Evolutionary conservation across 2,113 vertebrate species (phyloP), one percentile per base, ranked within the genome.

Genomic region (Rhea americana): DNA sequence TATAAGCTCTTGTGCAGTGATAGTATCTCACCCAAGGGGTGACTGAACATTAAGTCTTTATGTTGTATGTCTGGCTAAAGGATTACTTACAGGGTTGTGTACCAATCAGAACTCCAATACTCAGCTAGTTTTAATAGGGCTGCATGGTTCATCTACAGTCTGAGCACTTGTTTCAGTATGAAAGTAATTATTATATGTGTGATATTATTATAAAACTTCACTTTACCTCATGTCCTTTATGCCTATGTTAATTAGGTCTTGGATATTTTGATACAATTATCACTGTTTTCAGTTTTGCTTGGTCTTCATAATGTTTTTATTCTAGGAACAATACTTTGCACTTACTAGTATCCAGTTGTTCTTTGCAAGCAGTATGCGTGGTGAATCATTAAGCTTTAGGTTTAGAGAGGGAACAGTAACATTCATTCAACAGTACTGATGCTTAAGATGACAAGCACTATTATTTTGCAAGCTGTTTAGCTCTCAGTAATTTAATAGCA

Each of bases 161-260:
- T 59, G 67, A 47, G 28, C 78, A 61, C 78, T 82, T 75, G 51
- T 70, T 63, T 89, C 43, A 35, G 61, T 50, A 50, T 39, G 74
- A 87, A 72, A 79, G 77, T 82, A 83, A 72, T 75, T 82, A 86
- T 89, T 93, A 85, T 82, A 17, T 16, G 62, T 50, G 56, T 67
- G 55, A 91, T 89, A 4, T 39, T 91, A 56, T 95, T 88, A 91
- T 65, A 35, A 67, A 91, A 39, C 88, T 81, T 93, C 90, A 87
- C 39, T 94, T 93, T 73, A 53, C 56, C 79, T 90, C 81, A 89
- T 85, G 88, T 89, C 87, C 70, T 58, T 63, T 56, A 84, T 83
- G 43, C 62, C 89, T 91, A 8, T 83, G 76, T 63, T 87, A 87
- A 86, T 94, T 91, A 95, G 8, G 51, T 76, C 79, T 53, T 76